Conservation (phyloP, 30 jellyfish, hydroid and myxozoan species). For the Morbakka virulenta region DNA sequence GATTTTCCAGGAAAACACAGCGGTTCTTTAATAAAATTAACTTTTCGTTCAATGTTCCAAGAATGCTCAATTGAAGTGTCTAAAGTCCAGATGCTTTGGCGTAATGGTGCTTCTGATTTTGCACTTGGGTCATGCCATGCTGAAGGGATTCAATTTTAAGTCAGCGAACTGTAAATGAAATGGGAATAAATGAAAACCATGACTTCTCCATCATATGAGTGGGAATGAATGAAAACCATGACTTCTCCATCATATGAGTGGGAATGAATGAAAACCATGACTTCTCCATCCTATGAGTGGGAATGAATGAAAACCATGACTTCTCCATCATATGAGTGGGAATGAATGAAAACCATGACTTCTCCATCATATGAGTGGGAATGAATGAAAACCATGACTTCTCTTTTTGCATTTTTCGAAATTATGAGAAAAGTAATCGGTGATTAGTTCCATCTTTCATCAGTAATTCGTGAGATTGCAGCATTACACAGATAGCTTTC, state of each 20-base stretch:
- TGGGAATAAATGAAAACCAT: not conserved
- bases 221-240: too few relatives aligned
- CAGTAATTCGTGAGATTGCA: conserved; percentile 18
- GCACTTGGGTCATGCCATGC: conserved; percentile 1
- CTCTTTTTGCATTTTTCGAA: not conserved
- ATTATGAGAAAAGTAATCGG: not conserved
- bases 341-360: not conserved
- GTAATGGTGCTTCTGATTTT: conserved; percentile 26
- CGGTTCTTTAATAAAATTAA: not conserved
- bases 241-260: too few relatives aligned
- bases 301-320: too few relatives aligned
- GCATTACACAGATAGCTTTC: not conserved
- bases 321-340: too few relatives aligned
- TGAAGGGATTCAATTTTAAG: not conserved
- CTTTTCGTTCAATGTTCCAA: not conserved
- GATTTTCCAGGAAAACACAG: not conserved
- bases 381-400: conserved; percentile 1
- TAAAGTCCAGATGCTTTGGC: conserved; percentile 7
- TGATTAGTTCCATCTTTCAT: not conserved
- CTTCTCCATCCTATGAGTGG: too few relatives aligned
- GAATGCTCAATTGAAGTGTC: not conserved
- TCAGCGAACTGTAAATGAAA: not conserved
- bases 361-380: conserved; percentile 19
- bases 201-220: conserved; percentile 28
- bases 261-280: too few relatives aligned